phyloP scores from a whole-genome alignment of 2,888 invertebrate species.

The Drosophila pseudotakahashii region DNA sequence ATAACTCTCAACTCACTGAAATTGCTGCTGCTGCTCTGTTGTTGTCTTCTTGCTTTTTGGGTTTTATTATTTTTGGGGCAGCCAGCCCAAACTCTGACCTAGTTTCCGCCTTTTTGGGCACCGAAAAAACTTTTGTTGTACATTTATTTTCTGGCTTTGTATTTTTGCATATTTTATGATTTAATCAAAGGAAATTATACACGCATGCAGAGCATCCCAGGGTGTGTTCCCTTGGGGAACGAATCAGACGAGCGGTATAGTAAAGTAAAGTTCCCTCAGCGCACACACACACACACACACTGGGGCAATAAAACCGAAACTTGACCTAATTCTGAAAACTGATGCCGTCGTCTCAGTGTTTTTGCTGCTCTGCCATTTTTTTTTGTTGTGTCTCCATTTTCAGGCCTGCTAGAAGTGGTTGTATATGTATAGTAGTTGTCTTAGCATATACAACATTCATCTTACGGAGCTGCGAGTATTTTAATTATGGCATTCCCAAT shows the following conservation, averaged over 20 bases:
- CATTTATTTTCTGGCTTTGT: constrained; percentile 45
- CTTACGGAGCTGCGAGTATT: constrained; percentile 15
- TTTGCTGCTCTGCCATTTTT: constrained; percentile 14
- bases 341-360: constrained; percentile 43
- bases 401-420: constrained; percentile 37
- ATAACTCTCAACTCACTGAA: constrained; percentile 21
- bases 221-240: constrained; percentile 53
- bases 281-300: constrained; percentile 13
- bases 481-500: constrained; percentile 43
- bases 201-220: constrained; percentile 51
- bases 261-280: constrained; percentile 14
- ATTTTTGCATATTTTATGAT: constrained; percentile 76
- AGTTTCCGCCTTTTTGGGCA: constrained; percentile 77
- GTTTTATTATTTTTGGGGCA: constrained; percentile 50
- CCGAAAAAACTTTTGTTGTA: constrained; percentile 46
- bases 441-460: constrained; percentile 14
- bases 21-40: constrained; percentile 11
- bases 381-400: constrained; percentile 23
- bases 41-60: constrained; percentile 4
- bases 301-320: constrained; percentile 74
- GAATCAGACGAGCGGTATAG: constrained; percentile 18
- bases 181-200: constrained; percentile 76
- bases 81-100: constrained; percentile 64
- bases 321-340: constrained; percentile 73
- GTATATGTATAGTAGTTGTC: constrained; percentile 12